Evolutionary conservation across 2,797 vertebrate genomes (phyloP), one percentile per base, ranked within the genome.

Genomic region (Scolopax bukidnonensis): DNA sequence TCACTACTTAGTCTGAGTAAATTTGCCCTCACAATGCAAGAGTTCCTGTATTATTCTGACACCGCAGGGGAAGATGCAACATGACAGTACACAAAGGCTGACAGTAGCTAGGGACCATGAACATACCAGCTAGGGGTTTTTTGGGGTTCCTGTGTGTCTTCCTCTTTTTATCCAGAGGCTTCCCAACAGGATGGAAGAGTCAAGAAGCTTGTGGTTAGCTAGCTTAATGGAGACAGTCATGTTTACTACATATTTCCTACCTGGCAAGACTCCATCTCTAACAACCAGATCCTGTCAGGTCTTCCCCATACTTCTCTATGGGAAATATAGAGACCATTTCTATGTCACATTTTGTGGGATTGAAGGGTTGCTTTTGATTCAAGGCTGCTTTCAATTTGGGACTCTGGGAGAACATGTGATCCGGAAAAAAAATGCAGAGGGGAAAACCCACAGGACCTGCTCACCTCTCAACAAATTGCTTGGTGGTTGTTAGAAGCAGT

Each of bases 191-290:
- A 19, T 43, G 16, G 6, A 87, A 75, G 4, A 28, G 2, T 38
- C 53, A 38, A 54, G 47, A 51, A 4, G 5, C 41, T 61, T 87
- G n/a, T 51, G 12, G 7, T 68, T 75, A 82, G 27, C 16, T n/a
- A 67, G 41, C 33, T 80, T 27, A 77, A 54, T 59, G 64, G 38
- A 69, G 19, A 40, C 6, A 76, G 30, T 57, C 9, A 15, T 45
- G 8, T 41, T 90, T 64, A 67, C 15, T 54, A 16, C 33, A 19
- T 77, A 17, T 67, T 75, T 81, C 24, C 36, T 14, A 71, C 11
- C 6, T 51, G 30, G 30, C 12, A 63, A 71, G 32, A 4, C 11
- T 0, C 4, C 1, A 0, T 9, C 48, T 73, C 7, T 67, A 82
- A 60, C 9, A 67, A 27, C 1, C 14, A 73, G 27, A 21, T 56